These are phyloP conservation scores for Papilio demoleus DNA, from an alignment of 2,888 invertebrate genomes.

Conservation along the genomic window DNA sequence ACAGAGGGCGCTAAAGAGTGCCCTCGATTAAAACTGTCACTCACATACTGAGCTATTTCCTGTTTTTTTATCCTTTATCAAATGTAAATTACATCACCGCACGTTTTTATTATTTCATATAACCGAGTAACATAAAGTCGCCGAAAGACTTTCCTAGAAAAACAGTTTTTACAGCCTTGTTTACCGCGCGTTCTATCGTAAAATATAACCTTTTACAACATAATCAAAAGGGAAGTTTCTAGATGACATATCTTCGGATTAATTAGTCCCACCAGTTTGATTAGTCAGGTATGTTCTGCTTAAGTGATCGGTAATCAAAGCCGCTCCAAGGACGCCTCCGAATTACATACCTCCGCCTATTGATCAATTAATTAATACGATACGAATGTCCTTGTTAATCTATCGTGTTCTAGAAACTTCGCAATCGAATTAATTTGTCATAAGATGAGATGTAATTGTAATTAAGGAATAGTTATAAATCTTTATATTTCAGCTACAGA, in stretches of 20 bases:
- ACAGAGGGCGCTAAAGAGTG: background rate
- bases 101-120: background rate
- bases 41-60: background rate
- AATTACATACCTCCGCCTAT: conserved; percentile 37
- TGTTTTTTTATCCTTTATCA: conserved; percentile 1
- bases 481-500: background rate
- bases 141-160: conserved; percentile 12
- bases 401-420: conserved; percentile 5
- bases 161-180: conserved; percentile 32
- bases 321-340: conserved; percentile 31
- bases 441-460: background rate
- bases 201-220: conserved; percentile 17
- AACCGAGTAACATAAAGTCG: conserved; percentile 13
- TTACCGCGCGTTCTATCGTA: conserved; percentile 16
- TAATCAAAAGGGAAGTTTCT: background rate
- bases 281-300: conserved; percentile 35
- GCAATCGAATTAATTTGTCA: conserved; percentile 6
- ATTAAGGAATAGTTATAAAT: background rate
- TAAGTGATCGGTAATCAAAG: conserved; percentile 40
- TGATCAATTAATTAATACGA: conserved; percentile 40
- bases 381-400: conserved; percentile 30
- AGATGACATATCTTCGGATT: conserved; percentile 21
- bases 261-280: conserved; percentile 27
- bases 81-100: background rate
- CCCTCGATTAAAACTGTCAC: background rate